Evolutionary conservation across 2,113 vertebrate genomes (phyloP).

Genomic region (Pseudolaguvia tuberculata): DNA sequence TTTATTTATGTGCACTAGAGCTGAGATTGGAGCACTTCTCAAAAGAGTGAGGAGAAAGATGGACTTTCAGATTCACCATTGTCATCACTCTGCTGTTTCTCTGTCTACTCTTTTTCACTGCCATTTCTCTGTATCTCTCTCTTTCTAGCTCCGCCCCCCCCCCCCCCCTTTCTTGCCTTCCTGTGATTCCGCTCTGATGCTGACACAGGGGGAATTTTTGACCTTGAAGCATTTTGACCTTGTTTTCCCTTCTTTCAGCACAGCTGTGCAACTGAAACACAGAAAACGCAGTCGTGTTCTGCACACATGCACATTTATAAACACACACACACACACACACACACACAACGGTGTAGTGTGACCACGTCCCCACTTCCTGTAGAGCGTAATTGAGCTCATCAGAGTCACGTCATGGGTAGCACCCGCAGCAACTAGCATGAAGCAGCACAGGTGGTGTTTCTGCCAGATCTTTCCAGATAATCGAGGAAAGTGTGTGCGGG

Average conservation of each 20-base stretch:
- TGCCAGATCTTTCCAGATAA: slow-evolving; percentile 13
- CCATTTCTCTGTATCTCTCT: neutral
- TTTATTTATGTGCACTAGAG: slow-evolving; percentile 67
- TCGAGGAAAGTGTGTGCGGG: neutral
- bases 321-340: neutral
- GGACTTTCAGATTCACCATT: neutral
- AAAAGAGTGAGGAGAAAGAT: slow-evolving; percentile 45
- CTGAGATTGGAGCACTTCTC: slow-evolving; percentile 67
- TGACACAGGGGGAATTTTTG: slow-evolving; percentile 21
- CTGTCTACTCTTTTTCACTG: neutral
- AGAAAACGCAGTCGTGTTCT: slow-evolving; percentile 5
- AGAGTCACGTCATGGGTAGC: slow-evolving; percentile 14
- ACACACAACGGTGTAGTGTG: neutral
- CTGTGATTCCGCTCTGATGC: slow-evolving; percentile 13
- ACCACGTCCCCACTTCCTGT: slow-evolving; percentile 27
- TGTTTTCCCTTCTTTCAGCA: slow-evolving; percentile 22
- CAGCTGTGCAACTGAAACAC: slow-evolving; percentile 26
- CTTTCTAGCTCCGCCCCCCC: neutral
- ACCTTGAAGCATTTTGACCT: slow-evolving; percentile 31
- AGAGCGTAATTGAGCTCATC: slow-evolving; percentile 34
- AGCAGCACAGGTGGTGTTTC: slow-evolving; percentile 22
- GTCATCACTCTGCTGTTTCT: neutral
- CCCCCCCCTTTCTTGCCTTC: neutral
- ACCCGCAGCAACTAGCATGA: slow-evolving; percentile 12
- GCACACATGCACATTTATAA: slow-evolving; percentile 17